Base-by-base conservation (phyloP, 2,888 invertebrate genomes). In the Agrotis segetum region DNA sequence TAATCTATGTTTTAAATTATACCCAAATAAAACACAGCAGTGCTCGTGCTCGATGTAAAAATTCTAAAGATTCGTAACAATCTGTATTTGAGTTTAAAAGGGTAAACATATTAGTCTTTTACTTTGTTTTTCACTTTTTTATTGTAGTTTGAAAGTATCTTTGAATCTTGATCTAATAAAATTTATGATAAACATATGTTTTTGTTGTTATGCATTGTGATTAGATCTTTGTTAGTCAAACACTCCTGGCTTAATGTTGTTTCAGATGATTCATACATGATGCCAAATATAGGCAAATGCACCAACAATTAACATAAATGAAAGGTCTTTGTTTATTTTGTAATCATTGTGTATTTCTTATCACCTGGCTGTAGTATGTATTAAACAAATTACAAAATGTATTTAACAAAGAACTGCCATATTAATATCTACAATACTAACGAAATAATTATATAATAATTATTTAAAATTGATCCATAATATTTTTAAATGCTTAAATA, bases 1-100 rank as follows among this genome's bases (percentile, higher is more conserved):
- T n/a, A n/a, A n/a, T n/a, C n/a, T n/a, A n/a, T n/a, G n/a, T 78
- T 85, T 84, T 64, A 70, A 67, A 84, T 60, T 75, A 71, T 73
- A 63, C 46, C 63, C 62, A 55, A 67, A 64, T 77, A 67, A n/a
- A 74, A 55, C 24, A 49, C 44, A 61, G 49, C 44, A 61, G 67
- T 67, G 67, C 17, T 66, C 24, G 67, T 67, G 67, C 17, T 66
- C 24, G 62, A n/a, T 64, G 64, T 40, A 47, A 65, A 68, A 75
- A 55, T 67, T 71, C 29, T 47, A 49, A 60, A n/a, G 53, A 44
- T n/a, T n/a, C 19, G 0, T 49, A 63, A 14, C 13, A 24, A 62
- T 44, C 44, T 50, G 29, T 49, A 47, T 53, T 71, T 49, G 13
- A 66, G 19, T 21, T 62, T 24, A n/a, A 50, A 55, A 64, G 59